phyloP scores from a whole-genome alignment of 2,888 invertebrate genomes.

The Peribatodes rhomboidaria region DNA sequence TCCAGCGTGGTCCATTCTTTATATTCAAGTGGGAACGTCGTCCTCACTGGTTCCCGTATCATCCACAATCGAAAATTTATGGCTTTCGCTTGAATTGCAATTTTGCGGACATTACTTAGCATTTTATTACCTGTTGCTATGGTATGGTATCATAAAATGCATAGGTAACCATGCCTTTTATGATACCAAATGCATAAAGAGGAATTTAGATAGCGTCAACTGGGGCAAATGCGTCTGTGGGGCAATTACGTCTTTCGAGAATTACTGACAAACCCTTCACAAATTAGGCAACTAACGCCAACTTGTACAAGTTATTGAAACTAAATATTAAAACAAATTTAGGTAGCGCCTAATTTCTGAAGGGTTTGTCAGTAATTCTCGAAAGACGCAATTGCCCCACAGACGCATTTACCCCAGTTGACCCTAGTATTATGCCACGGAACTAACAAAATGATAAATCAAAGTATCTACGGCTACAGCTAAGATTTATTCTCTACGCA shows the following conservation, averaged over 20 bases:
- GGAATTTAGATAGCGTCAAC: no score
- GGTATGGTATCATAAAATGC: not conserved
- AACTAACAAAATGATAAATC: conserved; percentile 29
- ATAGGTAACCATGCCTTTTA: not conserved
- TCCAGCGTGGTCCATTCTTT: conserved; percentile 49
- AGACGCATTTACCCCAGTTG: no score
- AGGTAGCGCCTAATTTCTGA: no score
- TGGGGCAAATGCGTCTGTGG: no score
- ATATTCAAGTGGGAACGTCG: conserved; percentile 50
- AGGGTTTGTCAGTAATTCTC: no score
- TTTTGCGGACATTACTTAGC: conserved; percentile 30
- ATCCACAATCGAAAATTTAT: conserved; percentile 62
- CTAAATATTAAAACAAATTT: no score
- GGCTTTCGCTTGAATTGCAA: conserved; percentile 48
- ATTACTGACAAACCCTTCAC: no score
- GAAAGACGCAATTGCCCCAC: no score
- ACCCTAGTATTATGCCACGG: conserved; percentile 4
- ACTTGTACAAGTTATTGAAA: no score
- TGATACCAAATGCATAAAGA: conserved; percentile 2
- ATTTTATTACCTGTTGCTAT: conserved; percentile 22
- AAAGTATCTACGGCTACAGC: conserved; percentile 20
- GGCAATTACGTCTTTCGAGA: no score
- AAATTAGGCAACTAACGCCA: no score
- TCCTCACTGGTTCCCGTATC: conserved; percentile 47
- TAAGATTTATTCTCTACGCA: conserved; percentile 38